Conservation (phyloP, 2,888 invertebrate species). For the Brachypalpus laphriformis region DNA sequence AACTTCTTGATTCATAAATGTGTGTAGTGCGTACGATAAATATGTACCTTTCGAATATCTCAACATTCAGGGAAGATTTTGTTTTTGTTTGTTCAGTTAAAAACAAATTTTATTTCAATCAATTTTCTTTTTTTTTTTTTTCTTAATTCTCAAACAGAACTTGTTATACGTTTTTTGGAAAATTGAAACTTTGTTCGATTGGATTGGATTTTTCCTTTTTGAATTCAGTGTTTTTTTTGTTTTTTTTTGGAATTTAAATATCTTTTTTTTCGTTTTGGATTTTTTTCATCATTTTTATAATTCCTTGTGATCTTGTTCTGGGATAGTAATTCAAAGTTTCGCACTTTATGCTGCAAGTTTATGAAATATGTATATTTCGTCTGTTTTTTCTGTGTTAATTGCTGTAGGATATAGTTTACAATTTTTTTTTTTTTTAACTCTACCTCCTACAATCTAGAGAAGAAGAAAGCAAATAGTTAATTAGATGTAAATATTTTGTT, state of each 20-base stretch:
- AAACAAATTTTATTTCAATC: constrained; percentile 56
- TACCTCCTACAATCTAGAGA: constrained; percentile 16
- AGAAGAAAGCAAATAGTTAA: constrained; percentile 43
- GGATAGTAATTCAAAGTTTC: constrained; percentile 69
- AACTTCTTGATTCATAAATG: constrained; percentile 73
- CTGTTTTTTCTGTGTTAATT: constrained; percentile 45
- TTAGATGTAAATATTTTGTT: constrained; percentile 65
- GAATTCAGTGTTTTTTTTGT: constrained; percentile 19
- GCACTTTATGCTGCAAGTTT: constrained; percentile 72
- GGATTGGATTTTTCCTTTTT: constrained; percentile 58
- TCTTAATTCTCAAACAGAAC: constrained; percentile 28
- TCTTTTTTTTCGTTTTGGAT: constrained; percentile 54
- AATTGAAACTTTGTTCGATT: constrained; percentile 73
- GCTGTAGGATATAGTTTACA: constrained; percentile 59
- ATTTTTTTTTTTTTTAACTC: constrained; percentile 16
- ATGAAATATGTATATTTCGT: constrained; percentile 6
- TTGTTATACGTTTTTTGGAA: constrained; percentile 52
- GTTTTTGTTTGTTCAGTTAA: constrained; percentile 77
- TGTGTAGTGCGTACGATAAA: constrained; percentile 71
- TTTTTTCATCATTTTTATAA: constrained; percentile 35
- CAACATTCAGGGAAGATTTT: constrained; percentile 78
- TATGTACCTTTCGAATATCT: constrained; percentile 65
- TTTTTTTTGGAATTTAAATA: constrained; percentile 14
- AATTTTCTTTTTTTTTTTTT: constrained; percentile 31
- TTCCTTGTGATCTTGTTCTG: constrained; percentile 58